phyloP scores from a whole-genome alignment of 92 coral and sea anemone genomes.

The Parazoanthus atlanticus region DNA sequence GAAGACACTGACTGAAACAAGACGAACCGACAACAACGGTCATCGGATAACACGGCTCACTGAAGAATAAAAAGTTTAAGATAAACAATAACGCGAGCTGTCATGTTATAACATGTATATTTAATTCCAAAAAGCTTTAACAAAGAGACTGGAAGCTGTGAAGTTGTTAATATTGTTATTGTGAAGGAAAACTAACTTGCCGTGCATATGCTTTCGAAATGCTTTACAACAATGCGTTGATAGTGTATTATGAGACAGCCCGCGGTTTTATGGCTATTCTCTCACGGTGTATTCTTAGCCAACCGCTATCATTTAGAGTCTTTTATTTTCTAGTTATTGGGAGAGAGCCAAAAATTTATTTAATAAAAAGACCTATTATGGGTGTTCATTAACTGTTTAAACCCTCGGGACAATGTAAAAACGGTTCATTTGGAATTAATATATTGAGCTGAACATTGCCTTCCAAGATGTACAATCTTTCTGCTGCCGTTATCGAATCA shows the following conservation, averaged over 20 bases:
- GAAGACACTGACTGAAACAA: neutral
- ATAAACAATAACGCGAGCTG: neutral
- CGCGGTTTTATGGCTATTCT: neutral
- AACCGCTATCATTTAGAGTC: neutral
- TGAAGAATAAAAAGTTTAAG: neutral
- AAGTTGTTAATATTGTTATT: constrained; percentile 9
- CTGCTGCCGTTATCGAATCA: neutral
- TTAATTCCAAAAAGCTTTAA: constrained; percentile 20
- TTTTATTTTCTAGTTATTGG: constrained; percentile 9
- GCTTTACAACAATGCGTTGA: neutral
- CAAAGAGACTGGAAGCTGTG: constrained; percentile 32
- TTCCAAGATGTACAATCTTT: neutral
- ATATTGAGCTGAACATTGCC: neutral
- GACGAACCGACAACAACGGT: neutral
- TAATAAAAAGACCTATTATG: neutral
- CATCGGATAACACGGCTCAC: neutral
- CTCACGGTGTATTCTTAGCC: neutral
- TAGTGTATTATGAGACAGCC: neutral
- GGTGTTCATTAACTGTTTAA: constrained; percentile 5
- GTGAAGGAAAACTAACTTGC: neutral
- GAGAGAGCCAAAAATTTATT: neutral
- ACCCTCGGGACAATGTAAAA: neutral
- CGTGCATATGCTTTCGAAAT: neutral
- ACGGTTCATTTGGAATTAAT: neutral
- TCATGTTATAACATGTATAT: constrained; percentile 33